phyloP scores from a whole-genome alignment of 2,113 vertebrate species.

The Orycteropus afer region DNA sequence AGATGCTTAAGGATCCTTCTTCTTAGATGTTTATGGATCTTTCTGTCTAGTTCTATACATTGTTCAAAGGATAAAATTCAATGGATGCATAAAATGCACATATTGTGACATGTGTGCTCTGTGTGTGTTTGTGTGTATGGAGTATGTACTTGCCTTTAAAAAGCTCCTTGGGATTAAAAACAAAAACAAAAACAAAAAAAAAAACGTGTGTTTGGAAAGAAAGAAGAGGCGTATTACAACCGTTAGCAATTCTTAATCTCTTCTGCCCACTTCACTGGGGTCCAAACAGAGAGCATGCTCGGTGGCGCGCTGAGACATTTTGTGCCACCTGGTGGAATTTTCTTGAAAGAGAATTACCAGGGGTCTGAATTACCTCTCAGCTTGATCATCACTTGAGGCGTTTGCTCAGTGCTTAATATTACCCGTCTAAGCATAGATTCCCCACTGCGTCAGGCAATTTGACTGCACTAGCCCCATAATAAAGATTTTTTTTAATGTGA shows the following conservation, averaged over 20 bases:
- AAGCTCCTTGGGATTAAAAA: neutral
- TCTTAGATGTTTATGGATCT: neutral
- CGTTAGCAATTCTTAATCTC: neutral
- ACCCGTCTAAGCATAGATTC: slow-evolving; percentile 30
- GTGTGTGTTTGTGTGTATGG: neutral
- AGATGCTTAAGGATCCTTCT: neutral
- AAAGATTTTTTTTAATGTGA: slow-evolving; percentile 76
- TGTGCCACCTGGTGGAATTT: slow-evolving; percentile 74
- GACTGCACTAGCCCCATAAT: slow-evolving; percentile 63
- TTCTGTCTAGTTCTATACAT: neutral
- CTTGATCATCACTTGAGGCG: slow-evolving; percentile 65
- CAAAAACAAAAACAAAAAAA: too few relatives aligned
- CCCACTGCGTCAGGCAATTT: slow-evolving; percentile 62
- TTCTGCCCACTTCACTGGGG: neutral
- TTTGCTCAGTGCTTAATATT: slow-evolving; percentile 58
- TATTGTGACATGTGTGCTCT: too few relatives aligned
- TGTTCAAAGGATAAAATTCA: neutral
- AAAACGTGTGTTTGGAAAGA: neutral
- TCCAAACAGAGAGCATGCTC: slow-evolving; percentile 23
- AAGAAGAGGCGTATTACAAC: neutral
- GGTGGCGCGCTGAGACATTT: slow-evolving; percentile 63
- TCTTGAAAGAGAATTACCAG: neutral
- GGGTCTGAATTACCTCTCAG: slow-evolving; percentile 59
- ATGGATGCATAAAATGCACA: neutral
- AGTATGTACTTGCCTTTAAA: neutral